Percentiles rank a stretch among this genome's conserved stretches.
These are phyloP conservation scores for Camponotus pennsylvanicus DNA, from an alignment of 1,140 invertebrate genomes.

Conservation along the genomic window DNA sequence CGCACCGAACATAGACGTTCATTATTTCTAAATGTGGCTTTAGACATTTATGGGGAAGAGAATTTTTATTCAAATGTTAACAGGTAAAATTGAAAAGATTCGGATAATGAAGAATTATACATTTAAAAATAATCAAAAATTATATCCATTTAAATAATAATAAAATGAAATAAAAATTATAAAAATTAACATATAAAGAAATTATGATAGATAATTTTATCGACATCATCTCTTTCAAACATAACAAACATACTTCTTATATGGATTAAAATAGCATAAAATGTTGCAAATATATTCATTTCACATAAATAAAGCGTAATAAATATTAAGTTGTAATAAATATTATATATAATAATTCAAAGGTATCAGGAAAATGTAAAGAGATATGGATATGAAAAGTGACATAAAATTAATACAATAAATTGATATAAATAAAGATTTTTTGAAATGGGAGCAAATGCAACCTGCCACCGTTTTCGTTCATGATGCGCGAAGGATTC, in stretches of 20 bases:
- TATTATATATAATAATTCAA: not conserved
- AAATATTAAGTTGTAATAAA: not conserved
- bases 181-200: not conserved
- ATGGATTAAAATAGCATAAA: not conserved
- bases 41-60: not conserved
- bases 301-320: not conserved
- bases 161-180: not conserved
- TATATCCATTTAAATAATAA: not conserved
- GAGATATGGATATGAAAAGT: not conserved
- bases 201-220: not conserved
- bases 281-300: not conserved
- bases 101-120: not conserved
- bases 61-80: not conserved
- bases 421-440: not conserved
- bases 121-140: not conserved
- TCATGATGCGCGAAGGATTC: conserved; percentile 55
- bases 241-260: not conserved
- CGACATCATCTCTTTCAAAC: not conserved
- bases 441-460: not conserved
- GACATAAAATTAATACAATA: not conserved
- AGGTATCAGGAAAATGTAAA: not conserved
- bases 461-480: not conserved
- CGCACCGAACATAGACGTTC: conserved; percentile 64
- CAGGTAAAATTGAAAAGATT: not conserved
- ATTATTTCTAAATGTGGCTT: conserved; percentile 25